Evolutionary conservation across 1,140 invertebrate species (phyloP), one percentile per base, ranked within the genome.

Genomic region (Formica selysi): DNA sequence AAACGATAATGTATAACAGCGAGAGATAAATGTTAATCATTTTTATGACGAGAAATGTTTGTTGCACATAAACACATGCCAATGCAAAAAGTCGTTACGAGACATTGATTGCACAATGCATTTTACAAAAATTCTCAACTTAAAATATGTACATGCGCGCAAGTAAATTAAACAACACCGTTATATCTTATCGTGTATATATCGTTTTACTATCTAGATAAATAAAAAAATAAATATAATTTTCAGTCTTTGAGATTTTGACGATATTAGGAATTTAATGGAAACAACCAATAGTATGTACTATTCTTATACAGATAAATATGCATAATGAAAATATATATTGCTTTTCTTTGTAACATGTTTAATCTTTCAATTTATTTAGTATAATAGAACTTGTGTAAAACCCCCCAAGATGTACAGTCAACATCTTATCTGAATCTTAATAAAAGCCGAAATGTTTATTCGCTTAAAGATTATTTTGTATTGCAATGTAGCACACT

Each of bases 111-210:
- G n/a, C 36, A 32, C 36, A 80, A 80, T 80, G 22, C 26, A 70
- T 80, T 70, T 80, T 70, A 11, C 16, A 70, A 57, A 70, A 57
- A 44, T 59, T 54, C 11, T n/a, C 13, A n/a, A 13, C 32, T n/a
- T 26, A 67, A 68, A 68, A 51, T 41, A 54, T 38, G 22, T 41
- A 41, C 19, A 80, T 22, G 29, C 32, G 41, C 13, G 36, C 48
- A 65, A 41, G 36, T 32, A 78, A 65, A 32, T n/a, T 48, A 80
- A 80, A 80, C 65, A 80, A 22, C n/a, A n/a, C 7, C 41, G 51
- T 57, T 80, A 22, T 80, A 80, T 80, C 78, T 80, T 80, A 70
- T 80, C 78, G 48, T 57, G n/a, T 48, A 13, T 11, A n/a, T n/a
- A 1, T 5, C 19, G n/a, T 70, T 61, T 70, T 57, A 48, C 62